phyloP scores from a whole-genome alignment of 2,888 invertebrate genomes.

The Andricus quercusramuli region DNA sequence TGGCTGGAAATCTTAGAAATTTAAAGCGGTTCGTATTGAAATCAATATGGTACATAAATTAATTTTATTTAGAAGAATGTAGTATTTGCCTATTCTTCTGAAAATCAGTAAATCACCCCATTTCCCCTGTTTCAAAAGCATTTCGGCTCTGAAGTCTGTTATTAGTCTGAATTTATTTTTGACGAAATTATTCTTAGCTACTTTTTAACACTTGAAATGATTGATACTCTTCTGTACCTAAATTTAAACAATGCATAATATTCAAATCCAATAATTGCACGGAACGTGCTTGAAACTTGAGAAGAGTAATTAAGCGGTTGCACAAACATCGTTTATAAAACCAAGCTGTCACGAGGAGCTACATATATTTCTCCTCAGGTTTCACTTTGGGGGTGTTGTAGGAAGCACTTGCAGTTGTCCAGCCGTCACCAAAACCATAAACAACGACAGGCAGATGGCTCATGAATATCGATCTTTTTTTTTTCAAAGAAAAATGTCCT shows the following conservation, averaged over 20 bases:
- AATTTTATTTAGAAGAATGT: too few species aligned
- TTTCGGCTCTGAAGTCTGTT: too few species aligned
- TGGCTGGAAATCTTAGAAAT: too few species aligned
- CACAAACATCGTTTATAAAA: slow-evolving; percentile 29
- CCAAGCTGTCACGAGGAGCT: not conserved
- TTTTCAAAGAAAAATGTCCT: not conserved
- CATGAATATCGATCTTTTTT: not conserved
- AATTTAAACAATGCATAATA: slow-evolving; percentile 5
- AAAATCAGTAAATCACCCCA: too few species aligned
- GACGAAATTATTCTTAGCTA: not conserved
- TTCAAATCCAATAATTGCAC: slow-evolving; percentile 13
- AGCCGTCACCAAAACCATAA: slow-evolving; percentile 23
- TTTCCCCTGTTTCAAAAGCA: too few species aligned
- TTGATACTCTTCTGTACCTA: not conserved
- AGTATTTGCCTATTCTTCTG: too few species aligned
- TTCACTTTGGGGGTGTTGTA: not conserved
- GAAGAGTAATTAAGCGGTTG: slow-evolving; percentile 15
- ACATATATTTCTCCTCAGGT: slow-evolving; percentile 11
- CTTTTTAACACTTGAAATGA: not conserved
- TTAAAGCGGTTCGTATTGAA: too few species aligned
- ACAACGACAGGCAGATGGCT: not conserved
- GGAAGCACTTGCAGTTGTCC: slow-evolving; percentile 9
- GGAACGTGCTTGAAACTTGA: not conserved
- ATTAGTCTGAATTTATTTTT: not conserved
- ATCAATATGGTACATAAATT: too few species aligned